Evolutionary conservation across 2,113 vertebrate genomes (phyloP), one percentile per base, ranked within the genome.

Genomic region (Eclectus roratus): DNA sequence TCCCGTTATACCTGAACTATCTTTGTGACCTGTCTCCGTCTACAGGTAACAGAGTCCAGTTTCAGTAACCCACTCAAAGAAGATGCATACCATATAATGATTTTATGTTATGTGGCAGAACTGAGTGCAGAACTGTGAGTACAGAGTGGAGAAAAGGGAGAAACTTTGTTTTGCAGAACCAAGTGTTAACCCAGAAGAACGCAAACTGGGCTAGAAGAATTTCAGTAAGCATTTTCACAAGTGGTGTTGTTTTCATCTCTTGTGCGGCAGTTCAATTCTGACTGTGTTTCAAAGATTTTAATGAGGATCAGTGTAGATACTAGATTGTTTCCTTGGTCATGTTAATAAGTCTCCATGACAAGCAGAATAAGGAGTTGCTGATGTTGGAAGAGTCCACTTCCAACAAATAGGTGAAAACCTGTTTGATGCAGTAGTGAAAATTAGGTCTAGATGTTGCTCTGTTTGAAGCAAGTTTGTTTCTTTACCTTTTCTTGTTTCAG

Each of bases 21-120:
- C 7, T 66, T 70, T 70, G 23, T 46, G 31, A 46, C 9, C 18
- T 91, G 2, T 31, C 7, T 80, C 21, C 4, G 5, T 25, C 41
- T 86, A 16, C 13, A 43, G 43, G 25, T 0, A 1, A 35, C 1
- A 23, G 23, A 70, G 4, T 17, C 20, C 27, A 24, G 6, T 80
- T 77, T 66, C 44, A 73, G 29, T 52, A 76, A 29, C 7, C 7
- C 25, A 2, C 14, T 13, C 31, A 43, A 63, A 52, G 27, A 60
- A 52, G 13, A 60, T 13, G 4, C 3, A 6, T 9, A 29, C 17
- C 31, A 9, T 37, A 31, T 0, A 0, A 50, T 61, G 35, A 52
- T 56, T 47, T 43, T 35, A 9, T 50, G 17, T 76, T 10, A 13
- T 11, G 6, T 18, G 49, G 21, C 23, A 88, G 37, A 91, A n/a